These are phyloP conservation scores for Hydrolagus affinis DNA, from an alignment of 2,113 vertebrate species.

Conservation along the genomic window DNA sequence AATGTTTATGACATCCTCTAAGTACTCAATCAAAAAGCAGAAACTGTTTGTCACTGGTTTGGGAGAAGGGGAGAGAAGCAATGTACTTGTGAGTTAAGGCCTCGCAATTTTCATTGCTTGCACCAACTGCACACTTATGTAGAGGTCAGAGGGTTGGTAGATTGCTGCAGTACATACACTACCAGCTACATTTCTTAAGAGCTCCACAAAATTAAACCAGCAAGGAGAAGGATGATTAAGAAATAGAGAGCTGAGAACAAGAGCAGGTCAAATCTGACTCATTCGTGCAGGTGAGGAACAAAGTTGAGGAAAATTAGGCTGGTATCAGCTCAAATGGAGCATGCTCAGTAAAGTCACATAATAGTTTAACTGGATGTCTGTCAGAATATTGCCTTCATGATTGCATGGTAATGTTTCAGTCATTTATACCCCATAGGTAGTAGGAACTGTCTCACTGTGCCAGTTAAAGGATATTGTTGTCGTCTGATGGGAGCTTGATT, in stretches of 20 bases:
- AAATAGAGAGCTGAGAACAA: neutral
- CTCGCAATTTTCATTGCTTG: neutral
- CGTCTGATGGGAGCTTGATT: too few relatives aligned
- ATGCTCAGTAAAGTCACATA: too few relatives aligned
- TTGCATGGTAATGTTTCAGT: too few relatives aligned
- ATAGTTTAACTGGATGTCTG: too few relatives aligned
- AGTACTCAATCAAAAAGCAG: constrained; percentile 47
- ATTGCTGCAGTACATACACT: neutral
- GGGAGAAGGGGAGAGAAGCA: too few relatives aligned
- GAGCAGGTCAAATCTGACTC: too few relatives aligned
- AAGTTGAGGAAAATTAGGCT: neutral
- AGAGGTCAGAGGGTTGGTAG: neutral
- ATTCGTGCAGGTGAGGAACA: neutral
- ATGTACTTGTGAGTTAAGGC: neutral
- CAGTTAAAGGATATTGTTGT: too few relatives aligned
- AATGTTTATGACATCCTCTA: neutral
- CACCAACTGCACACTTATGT: neutral
- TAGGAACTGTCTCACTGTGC: too few relatives aligned
- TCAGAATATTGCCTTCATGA: too few relatives aligned
- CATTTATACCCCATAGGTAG: too few relatives aligned
- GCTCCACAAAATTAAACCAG: neutral
- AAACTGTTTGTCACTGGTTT: too few relatives aligned
- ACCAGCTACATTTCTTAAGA: neutral
- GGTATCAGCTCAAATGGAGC: neutral
- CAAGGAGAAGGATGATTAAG: neutral